Percentiles rank a stretch among this genome's conserved stretches.
Conservation (phyloP, 1,140 invertebrate species). For the Lepidurus packardi region DNA sequence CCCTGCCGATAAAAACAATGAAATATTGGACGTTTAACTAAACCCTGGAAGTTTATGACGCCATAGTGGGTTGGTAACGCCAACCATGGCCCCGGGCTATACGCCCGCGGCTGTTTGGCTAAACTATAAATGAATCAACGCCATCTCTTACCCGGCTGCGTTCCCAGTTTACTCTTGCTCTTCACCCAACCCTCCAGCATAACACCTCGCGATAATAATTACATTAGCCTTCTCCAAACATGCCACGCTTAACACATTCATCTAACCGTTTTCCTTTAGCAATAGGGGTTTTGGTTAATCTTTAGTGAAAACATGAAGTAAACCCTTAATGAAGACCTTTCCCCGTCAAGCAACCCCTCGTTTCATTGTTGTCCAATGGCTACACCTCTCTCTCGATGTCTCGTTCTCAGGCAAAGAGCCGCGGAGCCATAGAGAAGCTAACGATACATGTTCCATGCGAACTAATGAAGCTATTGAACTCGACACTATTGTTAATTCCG, state of each 20-base stretch:
- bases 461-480: constrained; percentile 22
- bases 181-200: no score
- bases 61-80: no score
- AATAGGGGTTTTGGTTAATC: not conserved
- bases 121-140: no score
- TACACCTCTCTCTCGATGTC: no score
- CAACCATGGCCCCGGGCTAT: no score
- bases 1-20: not conserved
- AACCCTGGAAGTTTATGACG: not conserved
- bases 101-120: no score
- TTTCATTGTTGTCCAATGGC: not conserved
- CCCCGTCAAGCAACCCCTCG: not conserved
- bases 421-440: not conserved
- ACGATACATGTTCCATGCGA: not conserved
- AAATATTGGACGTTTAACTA: not conserved
- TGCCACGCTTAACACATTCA: no score
- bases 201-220: no score
- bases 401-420: no score
- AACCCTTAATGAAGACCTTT: constrained; percentile 8
- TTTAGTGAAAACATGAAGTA: not conserved
- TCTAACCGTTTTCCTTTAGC: not conserved
- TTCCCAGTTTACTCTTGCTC: no score
- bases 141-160: no score
- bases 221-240: no score
- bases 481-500: not conserved